phyloP scores from a whole-genome alignment of 2,797 vertebrate genomes.

The Xenops minutus region DNA sequence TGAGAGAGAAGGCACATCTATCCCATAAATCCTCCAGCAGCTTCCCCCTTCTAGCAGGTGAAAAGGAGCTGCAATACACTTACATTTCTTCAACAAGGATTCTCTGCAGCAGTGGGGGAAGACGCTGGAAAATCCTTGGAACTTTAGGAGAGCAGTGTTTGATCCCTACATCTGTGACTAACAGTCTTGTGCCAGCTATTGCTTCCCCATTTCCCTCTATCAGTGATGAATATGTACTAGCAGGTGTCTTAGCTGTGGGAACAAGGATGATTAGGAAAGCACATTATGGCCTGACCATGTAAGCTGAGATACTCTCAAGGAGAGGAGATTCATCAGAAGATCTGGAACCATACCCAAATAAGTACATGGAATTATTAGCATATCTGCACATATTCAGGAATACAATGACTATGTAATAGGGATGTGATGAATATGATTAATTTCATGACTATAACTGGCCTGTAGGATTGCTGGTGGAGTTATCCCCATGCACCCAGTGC shows the following conservation, averaged over 20 bases:
- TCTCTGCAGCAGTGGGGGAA: not conserved
- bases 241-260: not conserved
- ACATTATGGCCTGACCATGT: too few species aligned
- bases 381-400: not conserved
- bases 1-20: not conserved
- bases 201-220: not conserved
- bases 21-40: not conserved
- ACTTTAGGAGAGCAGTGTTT: not conserved
- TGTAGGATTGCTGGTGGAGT: not conserved
- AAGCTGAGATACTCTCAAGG: not conserved
- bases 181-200: not conserved
- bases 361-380: not conserved
- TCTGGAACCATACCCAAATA: not conserved
- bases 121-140: not conserved
- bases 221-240: not conserved
- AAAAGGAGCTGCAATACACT: not conserved
- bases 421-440: not conserved
- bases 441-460: not conserved
- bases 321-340: not conserved
- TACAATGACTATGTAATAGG: not conserved
- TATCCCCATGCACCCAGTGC: not conserved
- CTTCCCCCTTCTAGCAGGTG: not conserved
- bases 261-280: not conserved
- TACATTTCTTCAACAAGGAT: not conserved
- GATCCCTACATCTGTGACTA: not conserved